A percentile compares a stretch with the other conserved stretches of the same genome.
phyloP scores from a whole-genome alignment of 2,797 vertebrate species.

The Carduelis carduelis region DNA sequence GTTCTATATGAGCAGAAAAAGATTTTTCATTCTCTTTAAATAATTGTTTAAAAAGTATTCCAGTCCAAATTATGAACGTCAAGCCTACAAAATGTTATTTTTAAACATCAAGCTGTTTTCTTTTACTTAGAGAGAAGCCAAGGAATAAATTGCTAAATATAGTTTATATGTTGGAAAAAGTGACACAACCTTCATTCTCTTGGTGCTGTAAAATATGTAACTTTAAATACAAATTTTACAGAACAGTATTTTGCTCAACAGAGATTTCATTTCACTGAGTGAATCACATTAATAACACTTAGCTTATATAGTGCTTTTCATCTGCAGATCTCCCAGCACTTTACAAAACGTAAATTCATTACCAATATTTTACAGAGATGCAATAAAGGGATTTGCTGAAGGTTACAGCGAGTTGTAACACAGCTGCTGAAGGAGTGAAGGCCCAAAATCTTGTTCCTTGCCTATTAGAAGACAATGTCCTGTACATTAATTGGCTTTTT shows the following conservation, averaged over 20 bases:
- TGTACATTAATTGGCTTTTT: not conserved
- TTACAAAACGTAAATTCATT: constrained; percentile 65
- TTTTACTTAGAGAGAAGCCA: constrained; percentile 61
- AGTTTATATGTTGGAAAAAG: constrained; percentile 63
- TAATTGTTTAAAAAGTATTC: constrained; percentile 49
- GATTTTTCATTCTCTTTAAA: constrained; percentile 37
- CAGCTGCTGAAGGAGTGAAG: constrained; percentile 3
- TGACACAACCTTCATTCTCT: constrained; percentile 65
- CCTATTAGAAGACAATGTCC: not conserved
- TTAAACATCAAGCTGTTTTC: constrained; percentile 64
- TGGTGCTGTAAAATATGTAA: constrained; percentile 59
- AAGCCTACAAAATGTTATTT: constrained; percentile 67
- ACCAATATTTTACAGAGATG: constrained; percentile 58
- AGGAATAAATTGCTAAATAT: constrained; percentile 65
- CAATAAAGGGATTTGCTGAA: constrained; percentile 63
- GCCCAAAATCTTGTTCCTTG: constrained; percentile 20
- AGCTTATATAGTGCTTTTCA: constrained; percentile 60
- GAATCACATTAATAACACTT: constrained; percentile 67
- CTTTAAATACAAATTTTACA: constrained; percentile 59
- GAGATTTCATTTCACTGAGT: constrained; percentile 65
- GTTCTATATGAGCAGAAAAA: constrained; percentile 3
- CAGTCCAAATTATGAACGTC: constrained; percentile 42
- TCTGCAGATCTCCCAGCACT: constrained; percentile 54
- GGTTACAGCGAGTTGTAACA: constrained; percentile 41
- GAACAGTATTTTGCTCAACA: constrained; percentile 55